phyloP scores from a whole-genome alignment of 2,888 invertebrate genomes.

The Camponotus fellah region DNA sequence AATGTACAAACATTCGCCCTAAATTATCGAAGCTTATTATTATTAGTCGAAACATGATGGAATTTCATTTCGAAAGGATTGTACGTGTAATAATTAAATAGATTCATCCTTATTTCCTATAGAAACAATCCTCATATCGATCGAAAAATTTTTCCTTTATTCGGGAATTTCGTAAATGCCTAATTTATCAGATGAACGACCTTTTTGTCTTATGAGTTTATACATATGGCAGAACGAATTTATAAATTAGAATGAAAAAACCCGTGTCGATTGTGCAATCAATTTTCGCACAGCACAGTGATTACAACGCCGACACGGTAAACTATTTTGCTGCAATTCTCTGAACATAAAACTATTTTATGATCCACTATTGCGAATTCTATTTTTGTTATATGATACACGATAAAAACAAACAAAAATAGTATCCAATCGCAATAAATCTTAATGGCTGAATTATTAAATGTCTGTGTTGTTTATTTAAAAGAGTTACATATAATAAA shows the following conservation, averaged over 20 bases:
- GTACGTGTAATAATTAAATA: constrained; percentile 76
- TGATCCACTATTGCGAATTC: constrained; percentile 4
- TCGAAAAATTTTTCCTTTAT: constrained; percentile 69
- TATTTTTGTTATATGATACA: constrained; percentile 12
- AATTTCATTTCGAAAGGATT: constrained; percentile 60
- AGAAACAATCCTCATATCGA: constrained; percentile 73
- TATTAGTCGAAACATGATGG: constrained; percentile 62
- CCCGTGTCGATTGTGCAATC: constrained; percentile 36
- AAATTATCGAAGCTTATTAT: constrained; percentile 50
- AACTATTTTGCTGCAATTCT: constrained; percentile 32
- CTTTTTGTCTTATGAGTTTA: constrained; percentile 65
- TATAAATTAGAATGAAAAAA: constrained; percentile 48
- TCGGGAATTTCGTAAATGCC: constrained; percentile 54
- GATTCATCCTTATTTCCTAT: constrained; percentile 64
- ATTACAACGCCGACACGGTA: constrained; percentile 53
- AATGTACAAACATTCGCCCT: too few relatives aligned
- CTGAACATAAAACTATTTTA: constrained; percentile 35
- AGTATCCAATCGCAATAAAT: constrained; percentile 10
- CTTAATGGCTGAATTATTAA: background rate
- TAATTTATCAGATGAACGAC: constrained; percentile 17
- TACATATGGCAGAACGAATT: constrained; percentile 46
- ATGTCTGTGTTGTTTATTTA: background rate
- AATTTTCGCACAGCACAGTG: constrained; percentile 43
- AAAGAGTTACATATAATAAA: background rate
- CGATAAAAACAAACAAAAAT: background rate